Evolutionary conservation across 2,888 invertebrate species (phyloP), one percentile per base, ranked within the genome.

Genomic region (Parascotia fuliginaria): DNA sequence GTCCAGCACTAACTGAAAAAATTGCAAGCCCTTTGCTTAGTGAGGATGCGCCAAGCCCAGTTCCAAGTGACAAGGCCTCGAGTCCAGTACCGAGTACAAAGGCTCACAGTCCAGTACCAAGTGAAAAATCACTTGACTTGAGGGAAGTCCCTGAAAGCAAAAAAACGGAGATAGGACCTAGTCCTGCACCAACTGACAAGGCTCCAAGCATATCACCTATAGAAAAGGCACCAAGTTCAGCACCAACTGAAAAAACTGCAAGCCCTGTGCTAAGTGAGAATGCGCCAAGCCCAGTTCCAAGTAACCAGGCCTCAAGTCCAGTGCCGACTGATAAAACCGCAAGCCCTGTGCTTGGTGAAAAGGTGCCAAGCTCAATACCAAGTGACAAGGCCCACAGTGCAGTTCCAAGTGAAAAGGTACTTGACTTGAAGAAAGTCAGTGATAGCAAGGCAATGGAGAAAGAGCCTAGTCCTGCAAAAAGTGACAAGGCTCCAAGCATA

Each of bases 131-230:
- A 24, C 16, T 9, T n/a, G 34, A 38, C 2, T 43, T 32, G 1
- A 55, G 47, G 29, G 34, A 16, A 15, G 28, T 41, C 0, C 4
- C 9, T 7, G 9, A 9, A 28, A 13, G 42, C 11, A 19, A 19
- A 19, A 2, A 3, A 3, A 5, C 2, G 2, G 47, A 47, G 0
- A 31, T 50, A 34, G 6, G 15, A 1, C 24, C 46, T 1, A 43
- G 58, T 19, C 51, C 50, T 1, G 28, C 36, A 16, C 51, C 40
- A 0, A 38, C 49, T 11, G 49, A 64, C 0, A 55, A 33, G 4
- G 31, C 33, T 19, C 34, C 40, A 1, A 60, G 58, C 37, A 42
- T 46, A 6, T 9, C 9, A 11, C 12, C 27, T 2, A 16, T 1
- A n/a, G 34, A 16, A 0, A 42, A 42, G 31, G 34, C 28, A 16